phyloP scores from a whole-genome alignment of 2,113 vertebrate species.

The Rana temporaria region DNA sequence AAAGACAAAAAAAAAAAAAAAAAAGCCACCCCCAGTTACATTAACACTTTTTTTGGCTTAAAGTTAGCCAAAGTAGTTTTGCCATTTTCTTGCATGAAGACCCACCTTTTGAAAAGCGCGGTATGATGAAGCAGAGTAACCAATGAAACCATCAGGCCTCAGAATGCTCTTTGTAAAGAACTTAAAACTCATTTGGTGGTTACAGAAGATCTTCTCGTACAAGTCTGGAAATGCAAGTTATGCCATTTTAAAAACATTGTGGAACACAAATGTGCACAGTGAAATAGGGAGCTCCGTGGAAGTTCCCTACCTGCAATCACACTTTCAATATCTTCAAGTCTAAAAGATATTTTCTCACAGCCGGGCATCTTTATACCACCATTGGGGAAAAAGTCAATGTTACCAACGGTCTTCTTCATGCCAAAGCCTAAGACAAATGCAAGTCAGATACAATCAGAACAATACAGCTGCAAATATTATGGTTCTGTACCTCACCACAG shows the following conservation, averaged over 20 bases:
- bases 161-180: conserved; percentile 84
- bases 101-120: conserved; percentile 62
- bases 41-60: too few relatives aligned
- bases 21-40: too few relatives aligned
- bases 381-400: background rate
- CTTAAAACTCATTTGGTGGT: conserved; percentile 83
- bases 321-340: too few relatives aligned
- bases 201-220: conserved; percentile 66
- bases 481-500: conserved; percentile 48
- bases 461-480: conserved; percentile 73
- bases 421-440: background rate
- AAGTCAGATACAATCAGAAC: background rate
- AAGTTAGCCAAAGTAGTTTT: too few relatives aligned
- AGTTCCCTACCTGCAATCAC: too few relatives aligned
- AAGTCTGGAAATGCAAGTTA: too few relatives aligned
- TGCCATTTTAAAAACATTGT: too few relatives aligned
- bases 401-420: background rate
- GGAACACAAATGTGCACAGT: too few relatives aligned
- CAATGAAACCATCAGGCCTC: conserved; percentile 76
- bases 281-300: too few relatives aligned
- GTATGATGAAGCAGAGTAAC: conserved; percentile 74
- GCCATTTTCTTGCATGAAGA: too few relatives aligned
- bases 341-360: too few relatives aligned
- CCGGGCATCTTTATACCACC: background rate
- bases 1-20: too few relatives aligned